Percentiles rank a stretch among this genome's conserved stretches.
These are phyloP conservation scores for Chrysotoxum bicinctum DNA, from an alignment of 2,888 invertebrate genomes.

Conservation along the genomic window DNA sequence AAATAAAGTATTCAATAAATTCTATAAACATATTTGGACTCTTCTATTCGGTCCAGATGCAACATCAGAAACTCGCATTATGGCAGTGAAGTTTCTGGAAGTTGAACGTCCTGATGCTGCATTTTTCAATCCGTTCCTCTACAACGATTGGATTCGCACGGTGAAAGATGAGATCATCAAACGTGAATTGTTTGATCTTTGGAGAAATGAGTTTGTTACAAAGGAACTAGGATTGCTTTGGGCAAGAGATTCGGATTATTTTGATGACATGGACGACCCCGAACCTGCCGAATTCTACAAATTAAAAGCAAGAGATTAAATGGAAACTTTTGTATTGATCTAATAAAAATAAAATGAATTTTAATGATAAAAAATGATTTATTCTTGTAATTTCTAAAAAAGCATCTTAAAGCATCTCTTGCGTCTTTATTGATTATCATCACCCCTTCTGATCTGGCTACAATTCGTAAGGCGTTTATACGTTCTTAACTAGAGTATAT, in stretches of 20 bases:
- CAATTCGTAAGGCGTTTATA: too few species aligned
- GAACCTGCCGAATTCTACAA: slow-evolving; percentile 77
- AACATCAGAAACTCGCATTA: slow-evolving; percentile 64
- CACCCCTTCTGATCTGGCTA: too few species aligned
- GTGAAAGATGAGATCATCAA: slow-evolving; percentile 77
- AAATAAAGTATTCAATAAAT: slow-evolving; percentile 37
- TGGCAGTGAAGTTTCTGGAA: slow-evolving; percentile 75
- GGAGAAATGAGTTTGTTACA: slow-evolving; percentile 78
- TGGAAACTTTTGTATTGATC: neutral
- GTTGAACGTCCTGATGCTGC: slow-evolving; percentile 81
- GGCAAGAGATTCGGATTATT: slow-evolving; percentile 78
- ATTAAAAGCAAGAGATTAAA: neutral
- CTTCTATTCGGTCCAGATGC: slow-evolving; percentile 75
- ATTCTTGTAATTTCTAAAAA: neutral
- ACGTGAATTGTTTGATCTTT: slow-evolving; percentile 76
- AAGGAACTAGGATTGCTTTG: slow-evolving; percentile 78
- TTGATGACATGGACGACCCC: slow-evolving; percentile 75
- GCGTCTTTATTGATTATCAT: too few species aligned
- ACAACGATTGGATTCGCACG: slow-evolving; percentile 79
- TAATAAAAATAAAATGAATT: neutral
- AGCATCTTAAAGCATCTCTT: too few species aligned
- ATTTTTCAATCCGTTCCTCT: slow-evolving; percentile 77
- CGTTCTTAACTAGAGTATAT: too few species aligned
- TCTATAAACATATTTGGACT: slow-evolving; percentile 75
- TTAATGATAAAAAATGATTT: neutral